Base-by-base conservation (phyloP, 1,140 invertebrate species). In the Ladona fulva region DNA sequence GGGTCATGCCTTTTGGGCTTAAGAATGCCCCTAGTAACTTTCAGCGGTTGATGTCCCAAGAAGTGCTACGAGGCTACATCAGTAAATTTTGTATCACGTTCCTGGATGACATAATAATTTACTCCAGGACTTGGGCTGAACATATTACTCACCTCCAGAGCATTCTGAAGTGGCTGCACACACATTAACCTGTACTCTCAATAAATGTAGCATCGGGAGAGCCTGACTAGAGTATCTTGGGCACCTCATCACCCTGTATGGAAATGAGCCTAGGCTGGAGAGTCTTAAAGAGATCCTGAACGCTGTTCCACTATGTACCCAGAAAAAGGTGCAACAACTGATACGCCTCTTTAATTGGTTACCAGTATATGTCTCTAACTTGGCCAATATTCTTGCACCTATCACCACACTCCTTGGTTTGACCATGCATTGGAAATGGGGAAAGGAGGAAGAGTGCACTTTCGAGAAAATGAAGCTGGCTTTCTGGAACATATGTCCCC, bases 81-180 rank as follows among this genome's bases (percentile, higher is more conserved):
- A 77, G 79, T 44, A 44, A 14, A 16, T 37, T 22, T 14, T 80
- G 74, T 74, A 24, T 81, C 7, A 79, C 52, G 19, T 84, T 82
- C 59, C 25, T 83, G 24, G 82, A 84, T 73, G 83, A 83, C 76
- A 74, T 78, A 10, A 66, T 79, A 0, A 76, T 79, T n/a, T 79
- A 73, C 29, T 77, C 75, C 8, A 5, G 24, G 10, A 42, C 3
- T 1, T 14, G 37, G 0, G 12, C 74, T 14, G 25, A 78, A 22
- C 78, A 79, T 74, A 8, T 76, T 10, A 19, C 10, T 11, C 44
- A 52, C 19, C 19, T 52, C 10, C 44, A 19, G 44, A 11, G n/a
- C n/a, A n/a, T n/a, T n/a, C n/a, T n/a, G n/a, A n/a, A n/a, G n/a
- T n/a, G n/a, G n/a, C n/a, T n/a, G 10, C 44, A 19, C 10, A 52